Evolutionary conservation across 2,888 invertebrate species (phyloP).

Genomic region (Omphaloscelis lunosa): DNA sequence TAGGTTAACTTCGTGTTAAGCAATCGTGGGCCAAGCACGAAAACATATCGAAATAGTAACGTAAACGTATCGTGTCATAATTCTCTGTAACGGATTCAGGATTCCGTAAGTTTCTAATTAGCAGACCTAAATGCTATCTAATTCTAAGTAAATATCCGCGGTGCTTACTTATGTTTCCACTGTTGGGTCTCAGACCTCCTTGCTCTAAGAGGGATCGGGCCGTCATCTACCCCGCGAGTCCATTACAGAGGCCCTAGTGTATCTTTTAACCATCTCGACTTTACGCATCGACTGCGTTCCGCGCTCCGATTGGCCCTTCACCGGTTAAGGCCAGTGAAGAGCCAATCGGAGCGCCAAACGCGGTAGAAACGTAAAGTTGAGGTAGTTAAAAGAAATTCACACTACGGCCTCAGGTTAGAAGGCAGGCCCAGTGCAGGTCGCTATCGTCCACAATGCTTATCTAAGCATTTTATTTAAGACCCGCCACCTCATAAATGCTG

Average conservation of each 20-base stretch:
- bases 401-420: neutral
- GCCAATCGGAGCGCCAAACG: too few relatives aligned
- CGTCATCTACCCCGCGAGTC: neutral
- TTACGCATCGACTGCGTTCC: too few relatives aligned
- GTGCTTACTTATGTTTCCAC: neutral
- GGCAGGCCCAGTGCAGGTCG: neutral
- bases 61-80: too few relatives aligned
- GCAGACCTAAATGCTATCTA: neutral
- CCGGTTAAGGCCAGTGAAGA: too few relatives aligned
- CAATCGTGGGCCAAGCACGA: too few relatives aligned
- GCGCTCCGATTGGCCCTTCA: too few relatives aligned
- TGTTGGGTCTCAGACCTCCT: neutral
- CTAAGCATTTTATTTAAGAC: neutral
- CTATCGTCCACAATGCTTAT: neutral
- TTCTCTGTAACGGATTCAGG: neutral
- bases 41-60: too few relatives aligned
- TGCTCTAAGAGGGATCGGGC: neutral
- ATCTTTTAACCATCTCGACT: too few relatives aligned
- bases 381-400: too few relatives aligned
- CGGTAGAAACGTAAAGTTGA: too few relatives aligned
- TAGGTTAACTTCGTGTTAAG: neutral
- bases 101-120: neutral
- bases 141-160: neutral
- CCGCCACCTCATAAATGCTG: neutral
- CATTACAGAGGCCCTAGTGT: too few relatives aligned